Percentiles rank a stretch among this genome's conserved stretches.
These are phyloP conservation scores for Trinectes maculatus DNA, from an alignment of 2,113 vertebrate species.

Conservation along the genomic window DNA sequence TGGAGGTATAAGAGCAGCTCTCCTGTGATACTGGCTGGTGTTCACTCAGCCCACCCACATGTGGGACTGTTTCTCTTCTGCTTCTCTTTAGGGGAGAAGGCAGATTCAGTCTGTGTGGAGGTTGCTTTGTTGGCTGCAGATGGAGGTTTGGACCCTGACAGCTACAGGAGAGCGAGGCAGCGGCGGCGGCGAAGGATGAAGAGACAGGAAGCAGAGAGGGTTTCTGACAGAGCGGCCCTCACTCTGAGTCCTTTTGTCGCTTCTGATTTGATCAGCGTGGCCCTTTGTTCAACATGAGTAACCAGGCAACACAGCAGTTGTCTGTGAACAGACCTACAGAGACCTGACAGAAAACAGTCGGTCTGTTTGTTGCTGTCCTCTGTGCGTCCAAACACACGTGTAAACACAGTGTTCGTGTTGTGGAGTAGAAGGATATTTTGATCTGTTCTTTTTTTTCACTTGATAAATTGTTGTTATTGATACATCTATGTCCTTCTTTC, in stretches of 20 bases:
- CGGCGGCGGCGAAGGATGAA: neutral
- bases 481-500: neutral
- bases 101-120: neutral
- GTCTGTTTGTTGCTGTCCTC: too few relatives aligned
- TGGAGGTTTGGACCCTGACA: constrained; percentile 5
- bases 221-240: neutral
- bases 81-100: too few relatives aligned
- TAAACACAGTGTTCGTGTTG: too few relatives aligned
- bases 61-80: too few relatives aligned
- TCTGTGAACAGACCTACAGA: constrained; percentile 56
- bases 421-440: too few relatives aligned
- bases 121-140: neutral
- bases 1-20: too few relatives aligned
- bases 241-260: constrained; percentile 33
- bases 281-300: constrained; percentile 67
- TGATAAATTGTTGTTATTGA: constrained; percentile 3
- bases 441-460: neutral
- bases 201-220: neutral
- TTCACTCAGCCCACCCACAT: too few relatives aligned
- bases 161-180: neutral
- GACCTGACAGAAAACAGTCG: too few relatives aligned
- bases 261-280: constrained; percentile 66
- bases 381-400: too few relatives aligned
- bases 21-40: too few relatives aligned
- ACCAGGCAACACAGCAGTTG: constrained; percentile 68